A percentile compares a stretch with the other conserved stretches of the same genome.
Conservation (phyloP, 2,797 vertebrate species). For the Phataginus tricuspis region DNA sequence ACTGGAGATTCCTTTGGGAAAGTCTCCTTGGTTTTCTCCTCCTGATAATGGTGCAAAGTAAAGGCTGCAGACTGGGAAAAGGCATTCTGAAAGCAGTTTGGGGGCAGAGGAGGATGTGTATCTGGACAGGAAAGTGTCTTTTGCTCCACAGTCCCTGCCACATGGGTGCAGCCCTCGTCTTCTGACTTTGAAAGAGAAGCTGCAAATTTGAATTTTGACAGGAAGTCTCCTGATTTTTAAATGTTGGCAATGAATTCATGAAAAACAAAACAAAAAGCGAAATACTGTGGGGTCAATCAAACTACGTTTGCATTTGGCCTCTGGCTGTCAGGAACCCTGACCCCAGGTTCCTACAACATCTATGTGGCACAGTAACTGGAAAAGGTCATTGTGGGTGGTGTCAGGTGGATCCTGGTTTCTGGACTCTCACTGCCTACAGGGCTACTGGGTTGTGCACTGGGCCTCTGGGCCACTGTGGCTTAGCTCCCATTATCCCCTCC, state of each 20-base stretch:
- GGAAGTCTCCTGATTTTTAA: not conserved
- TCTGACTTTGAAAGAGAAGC: conserved; percentile 25
- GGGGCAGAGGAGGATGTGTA: not conserved
- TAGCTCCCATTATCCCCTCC: not conserved
- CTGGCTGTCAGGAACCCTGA: not conserved
- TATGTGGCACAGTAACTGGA: accelerated
- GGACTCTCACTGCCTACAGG: not conserved
- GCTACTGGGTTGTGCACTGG: accelerated
- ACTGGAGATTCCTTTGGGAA: not conserved
- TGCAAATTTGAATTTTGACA: not conserved
- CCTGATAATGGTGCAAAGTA: not conserved
- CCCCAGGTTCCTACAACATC: not conserved
- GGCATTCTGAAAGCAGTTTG: not conserved
- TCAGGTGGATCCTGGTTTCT: not conserved
- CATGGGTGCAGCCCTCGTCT: not conserved
- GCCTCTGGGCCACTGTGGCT: not conserved
- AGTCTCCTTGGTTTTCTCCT: not conserved
- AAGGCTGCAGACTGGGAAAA: not conserved
- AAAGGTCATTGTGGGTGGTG: not conserved
- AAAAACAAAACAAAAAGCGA: not conserved
- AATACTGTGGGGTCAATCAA: accelerated
- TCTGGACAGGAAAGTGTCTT: not conserved
- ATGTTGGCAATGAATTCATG: not conserved
- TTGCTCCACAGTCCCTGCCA: not conserved
- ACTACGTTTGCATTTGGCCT: not conserved